Base-by-base conservation (phyloP, 2,797 vertebrate species). In the Siniperca undulata region DNA sequence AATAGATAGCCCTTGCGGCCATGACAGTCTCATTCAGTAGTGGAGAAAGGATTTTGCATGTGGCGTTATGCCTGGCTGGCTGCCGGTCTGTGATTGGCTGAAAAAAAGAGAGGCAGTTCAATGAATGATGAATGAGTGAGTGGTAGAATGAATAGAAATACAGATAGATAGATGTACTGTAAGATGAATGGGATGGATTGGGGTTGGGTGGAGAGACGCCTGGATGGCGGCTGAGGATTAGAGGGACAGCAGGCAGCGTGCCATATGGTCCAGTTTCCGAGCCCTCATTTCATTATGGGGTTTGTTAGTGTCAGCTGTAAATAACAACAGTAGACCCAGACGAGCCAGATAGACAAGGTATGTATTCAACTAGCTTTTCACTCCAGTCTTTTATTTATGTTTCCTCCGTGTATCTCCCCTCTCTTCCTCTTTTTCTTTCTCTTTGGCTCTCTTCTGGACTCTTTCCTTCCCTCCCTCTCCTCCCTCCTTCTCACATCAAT, bases 211-310 rank as follows among this genome's bases (percentile, higher is more conserved):
- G 80, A 77, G 72, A 78, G 78, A 79, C 61, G 85, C 48, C 77
- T 85, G 85, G 86, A 90, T 85, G 82, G 84, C 38, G 64, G 77
- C 74, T 69, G 89, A 89, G 93, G 93, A 95, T 96, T 95, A 96
- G 88, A 84, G 78, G 86, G 85, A 87, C 94, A 92, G 90, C 91
- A 93, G 94, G 92, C 94, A 93, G 89, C 8, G 66, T 87, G 92
- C 94, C 95, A 95, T 95, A 95, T 95, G 95, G 95, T 87, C 89
- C 75, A 69, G 88, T 70, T 84, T 82, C 76, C 7, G 3, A 92
- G 71, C 53, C 79, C 36, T 90, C 77, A 76, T 87, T 91, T 89
- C 74, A 88, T 91, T 89, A 84, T 11, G 42, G 65, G 68, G 74
- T 88, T 90, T 79, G 74, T 88, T 78, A 73, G 83, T 85, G 81